Evolutionary conservation across 2,888 invertebrate species (phyloP).

Genomic region (Scaptomyza reducta): DNA sequence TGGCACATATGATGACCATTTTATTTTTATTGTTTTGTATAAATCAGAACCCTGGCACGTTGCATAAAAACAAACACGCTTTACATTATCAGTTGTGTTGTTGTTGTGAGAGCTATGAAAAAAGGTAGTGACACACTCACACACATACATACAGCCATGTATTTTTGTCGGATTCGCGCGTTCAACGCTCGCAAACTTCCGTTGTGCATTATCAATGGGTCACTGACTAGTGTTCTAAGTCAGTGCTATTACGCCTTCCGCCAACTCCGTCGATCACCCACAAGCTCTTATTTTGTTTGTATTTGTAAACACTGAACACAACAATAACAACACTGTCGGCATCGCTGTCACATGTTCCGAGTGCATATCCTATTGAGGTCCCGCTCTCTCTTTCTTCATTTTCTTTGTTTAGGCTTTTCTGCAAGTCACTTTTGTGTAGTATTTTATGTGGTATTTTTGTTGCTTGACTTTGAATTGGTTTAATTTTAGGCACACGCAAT

Average conservation of each 20-base stretch:
- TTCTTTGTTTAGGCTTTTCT: constrained; percentile 71
- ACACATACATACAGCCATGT: constrained; percentile 20
- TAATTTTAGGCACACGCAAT: constrained; percentile 65
- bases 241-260: neutral
- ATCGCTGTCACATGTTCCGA: constrained; percentile 65
- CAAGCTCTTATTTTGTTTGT: too few species aligned
- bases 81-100: constrained; percentile 39
- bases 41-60: constrained; percentile 29
- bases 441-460: constrained; percentile 36
- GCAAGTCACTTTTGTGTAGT: constrained; percentile 71
- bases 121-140: constrained; percentile 7
- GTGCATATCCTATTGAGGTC: constrained; percentile 38
- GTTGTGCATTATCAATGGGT: constrained; percentile 70
- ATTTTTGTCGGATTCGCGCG: constrained; percentile 24
- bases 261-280: neutral
- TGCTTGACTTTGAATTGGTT: constrained; percentile 31
- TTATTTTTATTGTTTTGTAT: neutral
- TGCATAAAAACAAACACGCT: constrained; percentile 41
- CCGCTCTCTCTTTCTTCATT: constrained; percentile 20
- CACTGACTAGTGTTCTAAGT: constrained; percentile 50
- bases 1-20: constrained; percentile 17
- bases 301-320: constrained; percentile 32
- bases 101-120: constrained; percentile 1
- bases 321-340: constrained; percentile 52
- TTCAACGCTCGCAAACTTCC: constrained; percentile 52